Percentiles rank a stretch among this genome's conserved stretches.
Conservation (phyloP, 2,888 invertebrate species). For the Macrosoma leucophasiata region DNA sequence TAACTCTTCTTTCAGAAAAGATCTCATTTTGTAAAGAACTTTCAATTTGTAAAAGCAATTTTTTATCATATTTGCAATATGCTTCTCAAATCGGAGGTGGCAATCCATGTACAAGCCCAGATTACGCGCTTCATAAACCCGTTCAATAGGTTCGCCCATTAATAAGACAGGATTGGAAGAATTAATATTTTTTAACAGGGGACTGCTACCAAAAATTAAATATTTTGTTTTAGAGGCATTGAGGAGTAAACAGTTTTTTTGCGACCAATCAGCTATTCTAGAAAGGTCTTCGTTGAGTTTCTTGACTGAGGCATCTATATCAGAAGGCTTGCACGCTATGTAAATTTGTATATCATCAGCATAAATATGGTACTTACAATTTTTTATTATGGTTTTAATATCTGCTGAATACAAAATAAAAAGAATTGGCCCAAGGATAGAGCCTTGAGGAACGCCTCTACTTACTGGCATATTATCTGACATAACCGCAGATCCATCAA, state of each 20-base stretch:
- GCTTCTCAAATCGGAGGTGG: conserved; percentile 1
- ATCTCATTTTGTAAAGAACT: not conserved
- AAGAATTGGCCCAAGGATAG: not conserved
- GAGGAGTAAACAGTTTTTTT: not conserved
- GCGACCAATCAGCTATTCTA: not conserved
- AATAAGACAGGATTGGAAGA: too few species aligned
- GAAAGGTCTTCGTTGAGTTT: not conserved
- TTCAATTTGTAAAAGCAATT: conserved; percentile 1
- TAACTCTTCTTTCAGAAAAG: not conserved
- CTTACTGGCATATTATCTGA: not conserved
- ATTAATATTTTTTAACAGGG: not conserved
- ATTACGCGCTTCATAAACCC: not conserved
- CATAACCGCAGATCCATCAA: not conserved
- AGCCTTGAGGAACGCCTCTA: conserved; percentile 4
- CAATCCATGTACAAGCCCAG: not conserved
- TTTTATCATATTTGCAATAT: not conserved
- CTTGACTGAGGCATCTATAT: not conserved
- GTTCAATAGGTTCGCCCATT: not conserved
- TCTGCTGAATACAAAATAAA: conserved; percentile 5
- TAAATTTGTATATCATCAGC: conserved; percentile 1
- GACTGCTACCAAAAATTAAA: not conserved
- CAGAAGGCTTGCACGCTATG: conserved; percentile 1
- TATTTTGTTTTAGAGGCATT: not conserved
- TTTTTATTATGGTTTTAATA: not conserved
- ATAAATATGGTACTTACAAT: conserved; percentile 5